Evolutionary conservation across 1,140 invertebrate genomes (phyloP).

Genomic region (Drosophila lacertosa): DNA sequence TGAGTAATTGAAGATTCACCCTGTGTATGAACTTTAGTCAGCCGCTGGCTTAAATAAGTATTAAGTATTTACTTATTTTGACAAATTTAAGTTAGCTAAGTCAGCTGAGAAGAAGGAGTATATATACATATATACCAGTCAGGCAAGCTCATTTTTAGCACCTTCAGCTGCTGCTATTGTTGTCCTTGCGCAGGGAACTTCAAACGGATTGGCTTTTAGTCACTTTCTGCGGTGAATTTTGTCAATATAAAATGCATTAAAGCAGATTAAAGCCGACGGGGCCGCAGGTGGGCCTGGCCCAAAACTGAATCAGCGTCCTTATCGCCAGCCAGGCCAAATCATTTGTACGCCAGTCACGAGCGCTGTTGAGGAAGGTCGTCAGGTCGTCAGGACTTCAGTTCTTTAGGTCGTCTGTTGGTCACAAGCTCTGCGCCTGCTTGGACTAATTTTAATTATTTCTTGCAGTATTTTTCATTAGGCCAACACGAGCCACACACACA

Average conservation of each 20-base stretch:
- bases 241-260: constrained; percentile 63
- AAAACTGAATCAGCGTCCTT: constrained; percentile 18
- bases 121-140: no score
- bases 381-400: background rate
- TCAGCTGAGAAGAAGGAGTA: no score
- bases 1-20: no score
- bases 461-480: constrained; percentile 33
- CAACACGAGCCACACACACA: constrained; percentile 13
- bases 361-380: constrained; percentile 47
- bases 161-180: background rate
- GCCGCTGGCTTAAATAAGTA: no score
- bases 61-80: no score
- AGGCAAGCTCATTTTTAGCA: background rate
- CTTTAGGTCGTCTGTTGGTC: background rate
- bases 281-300: constrained; percentile 12
- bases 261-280: constrained; percentile 54
- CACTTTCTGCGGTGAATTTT: constrained; percentile 10
- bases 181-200: background rate
- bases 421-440: constrained; percentile 22
- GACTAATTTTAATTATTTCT: constrained; percentile 72
- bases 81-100: no score
- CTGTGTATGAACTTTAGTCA: no score
- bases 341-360: constrained; percentile 22
- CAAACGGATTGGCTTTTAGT: constrained; percentile 2
- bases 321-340: constrained; percentile 4